Conservation (phyloP, 2,113 vertebrate species). For the Dipodomys merriami region DNA sequence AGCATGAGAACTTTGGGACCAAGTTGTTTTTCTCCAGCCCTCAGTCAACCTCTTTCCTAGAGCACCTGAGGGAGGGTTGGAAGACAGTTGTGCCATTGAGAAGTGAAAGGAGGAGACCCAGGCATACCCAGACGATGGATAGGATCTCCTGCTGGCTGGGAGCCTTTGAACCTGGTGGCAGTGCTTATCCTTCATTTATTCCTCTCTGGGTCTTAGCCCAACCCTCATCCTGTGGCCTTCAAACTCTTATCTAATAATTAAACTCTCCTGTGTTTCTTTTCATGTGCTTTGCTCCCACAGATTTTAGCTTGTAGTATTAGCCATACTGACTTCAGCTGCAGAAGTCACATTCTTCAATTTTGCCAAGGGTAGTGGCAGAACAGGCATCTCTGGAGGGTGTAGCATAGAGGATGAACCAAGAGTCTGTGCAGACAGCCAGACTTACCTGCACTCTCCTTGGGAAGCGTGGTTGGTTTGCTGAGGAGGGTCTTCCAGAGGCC, state of each 20-base stretch:
- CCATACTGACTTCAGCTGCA: background rate
- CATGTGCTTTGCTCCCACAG: background rate
- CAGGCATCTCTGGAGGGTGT: background rate
- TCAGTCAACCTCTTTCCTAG: background rate
- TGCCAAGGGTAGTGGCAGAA: background rate
- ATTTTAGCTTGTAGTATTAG: background rate
- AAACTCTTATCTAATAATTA: background rate
- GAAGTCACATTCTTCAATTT: background rate
- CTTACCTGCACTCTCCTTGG: slow-evolving; percentile 45
- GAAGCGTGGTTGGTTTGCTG: background rate
- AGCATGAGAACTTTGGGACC: background rate
- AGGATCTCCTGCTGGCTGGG: background rate
- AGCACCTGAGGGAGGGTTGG: background rate
- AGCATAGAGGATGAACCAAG: background rate
- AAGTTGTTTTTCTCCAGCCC: background rate
- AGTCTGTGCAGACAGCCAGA: background rate
- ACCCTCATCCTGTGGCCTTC: background rate
- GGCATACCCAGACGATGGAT: background rate
- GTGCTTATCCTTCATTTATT: background rate
- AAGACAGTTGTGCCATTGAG: background rate
- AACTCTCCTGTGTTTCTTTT: background rate
- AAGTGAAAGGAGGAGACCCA: background rate
- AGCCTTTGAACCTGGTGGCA: background rate
- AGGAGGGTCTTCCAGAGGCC: background rate
- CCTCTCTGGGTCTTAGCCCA: background rate